A percentile compares a stretch with the other conserved stretches of the same genome.
These are phyloP conservation scores for Phaenicophaeus curvirostris DNA, from an alignment of 2,797 vertebrate genomes.

Conservation along the genomic window DNA sequence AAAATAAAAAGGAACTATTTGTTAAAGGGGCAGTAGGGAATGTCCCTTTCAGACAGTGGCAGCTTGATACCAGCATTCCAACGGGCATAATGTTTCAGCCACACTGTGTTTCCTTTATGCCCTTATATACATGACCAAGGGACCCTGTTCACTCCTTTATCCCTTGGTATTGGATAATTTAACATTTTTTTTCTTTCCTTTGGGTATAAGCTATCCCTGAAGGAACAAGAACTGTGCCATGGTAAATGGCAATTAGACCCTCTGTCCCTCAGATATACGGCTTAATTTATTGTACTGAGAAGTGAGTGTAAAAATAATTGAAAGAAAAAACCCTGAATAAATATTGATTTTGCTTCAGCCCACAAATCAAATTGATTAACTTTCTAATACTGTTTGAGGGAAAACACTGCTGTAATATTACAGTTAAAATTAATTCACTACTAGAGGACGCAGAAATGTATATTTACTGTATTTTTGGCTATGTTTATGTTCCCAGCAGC, in stretches of 20 bases:
- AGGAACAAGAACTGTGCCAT: background rate
- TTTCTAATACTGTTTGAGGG: background rate
- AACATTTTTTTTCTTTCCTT: background rate
- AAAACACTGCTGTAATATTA: background rate
- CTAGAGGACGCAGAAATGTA: background rate
- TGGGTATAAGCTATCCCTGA: background rate
- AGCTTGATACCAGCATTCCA: background rate
- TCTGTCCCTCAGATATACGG: background rate
- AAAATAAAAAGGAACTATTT: background rate
- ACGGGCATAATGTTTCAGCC: background rate
- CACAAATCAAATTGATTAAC: background rate
- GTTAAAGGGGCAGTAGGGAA: background rate
- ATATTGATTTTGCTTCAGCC: conserved; percentile 14
- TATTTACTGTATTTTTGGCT: background rate
- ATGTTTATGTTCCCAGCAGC: background rate
- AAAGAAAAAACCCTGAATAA: background rate
- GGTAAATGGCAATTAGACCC: background rate
- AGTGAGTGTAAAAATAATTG: background rate
- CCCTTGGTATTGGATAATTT: background rate
- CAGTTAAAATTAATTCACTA: background rate
- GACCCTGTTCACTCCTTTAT: background rate
- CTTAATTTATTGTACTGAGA: background rate
- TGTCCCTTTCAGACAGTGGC: background rate
- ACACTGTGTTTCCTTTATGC: background rate
- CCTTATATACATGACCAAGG: background rate